phyloP scores from a whole-genome alignment of 2,797 vertebrate species.

The Bucorvus abyssinicus region DNA sequence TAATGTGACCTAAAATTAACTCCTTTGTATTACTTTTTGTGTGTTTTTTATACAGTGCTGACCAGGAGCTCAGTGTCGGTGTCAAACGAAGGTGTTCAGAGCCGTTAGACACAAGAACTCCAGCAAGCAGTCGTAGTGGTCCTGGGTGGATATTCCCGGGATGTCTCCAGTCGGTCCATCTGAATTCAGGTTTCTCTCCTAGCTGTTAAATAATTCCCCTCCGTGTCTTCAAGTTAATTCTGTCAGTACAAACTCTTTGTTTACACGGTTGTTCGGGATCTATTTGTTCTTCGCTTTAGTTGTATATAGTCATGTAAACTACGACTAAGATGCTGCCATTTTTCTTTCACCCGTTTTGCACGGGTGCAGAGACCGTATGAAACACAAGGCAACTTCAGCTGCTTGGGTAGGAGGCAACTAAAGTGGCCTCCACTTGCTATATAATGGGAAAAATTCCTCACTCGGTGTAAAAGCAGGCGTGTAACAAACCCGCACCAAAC shows the following conservation, averaged over 20 bases:
- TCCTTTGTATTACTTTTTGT: neutral
- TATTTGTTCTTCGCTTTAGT: neutral
- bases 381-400: neutral
- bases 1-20: neutral
- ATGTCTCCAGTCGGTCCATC: neutral
- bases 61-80: neutral
- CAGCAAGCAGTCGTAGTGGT: neutral
- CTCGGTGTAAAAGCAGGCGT: accelerated
- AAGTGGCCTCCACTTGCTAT: neutral
- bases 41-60: neutral
- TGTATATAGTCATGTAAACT: neutral
- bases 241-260: neutral
- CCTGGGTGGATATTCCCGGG: neutral
- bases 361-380: neutral
- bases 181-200: neutral
- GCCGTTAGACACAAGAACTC: neutral
- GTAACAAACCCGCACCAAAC: neutral
- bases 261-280: neutral
- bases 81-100: neutral
- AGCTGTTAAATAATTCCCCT: neutral
- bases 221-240: neutral
- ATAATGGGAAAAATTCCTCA: neutral
- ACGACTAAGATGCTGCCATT: neutral
- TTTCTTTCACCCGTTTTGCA: neutral
- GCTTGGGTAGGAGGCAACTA: neutral